Base-by-base conservation (phyloP, 1,140 invertebrate genomes). In the Rhagoletis pomonella region DNA sequence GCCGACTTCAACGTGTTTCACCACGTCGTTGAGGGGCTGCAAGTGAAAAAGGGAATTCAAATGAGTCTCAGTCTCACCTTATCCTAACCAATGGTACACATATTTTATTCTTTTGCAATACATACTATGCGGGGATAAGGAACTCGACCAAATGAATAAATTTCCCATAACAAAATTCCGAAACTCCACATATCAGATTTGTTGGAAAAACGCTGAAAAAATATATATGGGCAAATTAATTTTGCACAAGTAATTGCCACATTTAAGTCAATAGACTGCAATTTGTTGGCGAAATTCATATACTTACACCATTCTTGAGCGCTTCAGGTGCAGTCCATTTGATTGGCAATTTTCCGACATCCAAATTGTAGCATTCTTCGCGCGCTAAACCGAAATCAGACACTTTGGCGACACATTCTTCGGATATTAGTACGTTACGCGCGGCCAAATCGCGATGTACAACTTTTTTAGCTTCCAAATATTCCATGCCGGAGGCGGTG, bases 151-250 rank as follows among this genome's bases (percentile, higher is more conserved):
- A 99, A 99, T 14, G 98, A 99, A 94, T 99, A 99, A 88, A 99
- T 99, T 94, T 99, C 99, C 99, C 99, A 99, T 1, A 99, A 94
- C 62, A 99, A 95, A 93, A 99, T 98, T 81, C 99, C 99, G 95
- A 99, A 99, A 94, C 98, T 99, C 99, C 99, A 99, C 97, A 99
- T 99, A 93, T 99, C 99, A 89, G 98, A 99, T 95, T 99, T 99
- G 93, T 98, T 99, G 87, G 99, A 99, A 94, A 99, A 99, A 95
- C 91, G 90, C 91, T 93, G 17, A 17, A 86, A 88, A 85, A 7
- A 9, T 7, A 55, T 55, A 55, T 7, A 55, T 55, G 50, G 50
- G 50, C 29, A 55, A 55, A 55, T 55, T 55, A 55, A 55, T 55
- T 55, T 55, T 2, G 50, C 10, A 55, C 50, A 7, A 5, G 2